These are phyloP conservation scores for Myripristis jacobus DNA, from an alignment of 2,797 vertebrate genomes.

Conservation along the genomic window DNA sequence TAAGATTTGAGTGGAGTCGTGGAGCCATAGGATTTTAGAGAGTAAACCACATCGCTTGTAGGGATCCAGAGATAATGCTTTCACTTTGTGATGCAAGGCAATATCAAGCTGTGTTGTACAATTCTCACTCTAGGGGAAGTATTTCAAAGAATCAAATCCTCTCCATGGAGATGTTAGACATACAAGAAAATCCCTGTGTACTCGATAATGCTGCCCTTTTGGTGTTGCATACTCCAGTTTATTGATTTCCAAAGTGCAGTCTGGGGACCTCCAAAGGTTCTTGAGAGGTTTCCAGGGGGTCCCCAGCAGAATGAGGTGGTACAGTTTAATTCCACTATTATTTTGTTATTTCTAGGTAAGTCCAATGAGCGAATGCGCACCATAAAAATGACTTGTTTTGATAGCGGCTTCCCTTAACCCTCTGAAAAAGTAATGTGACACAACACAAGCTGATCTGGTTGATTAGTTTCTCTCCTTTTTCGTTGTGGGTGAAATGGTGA, in stretches of 20 bases:
- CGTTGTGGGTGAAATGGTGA: conserved; percentile 3
- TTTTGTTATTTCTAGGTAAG: conserved; percentile 10
- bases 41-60: conserved; percentile 82
- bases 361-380: neutral
- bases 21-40: conserved; percentile 79
- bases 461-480: neutral
- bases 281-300: conserved; percentile 47
- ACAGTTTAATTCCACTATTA: conserved; percentile 23
- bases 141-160: conserved; percentile 89
- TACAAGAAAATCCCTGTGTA: conserved; percentile 71
- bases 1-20: conserved; percentile 73
- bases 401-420: neutral
- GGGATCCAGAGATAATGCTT: conserved; percentile 88
- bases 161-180: conserved; percentile 78
- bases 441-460: neutral
- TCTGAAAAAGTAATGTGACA: conserved; percentile 13
- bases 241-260: conserved; percentile 80
- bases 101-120: conserved; percentile 86
- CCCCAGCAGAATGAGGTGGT: conserved; percentile 31
- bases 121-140: conserved; percentile 85
- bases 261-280: conserved; percentile 47
- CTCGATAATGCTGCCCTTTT: conserved; percentile 77
- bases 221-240: conserved; percentile 71
- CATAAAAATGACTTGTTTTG: neutral
- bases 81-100: conserved; percentile 86